Conservation (phyloP, 2,888 invertebrate species). For the Anoplius nigerrimus region DNA sequence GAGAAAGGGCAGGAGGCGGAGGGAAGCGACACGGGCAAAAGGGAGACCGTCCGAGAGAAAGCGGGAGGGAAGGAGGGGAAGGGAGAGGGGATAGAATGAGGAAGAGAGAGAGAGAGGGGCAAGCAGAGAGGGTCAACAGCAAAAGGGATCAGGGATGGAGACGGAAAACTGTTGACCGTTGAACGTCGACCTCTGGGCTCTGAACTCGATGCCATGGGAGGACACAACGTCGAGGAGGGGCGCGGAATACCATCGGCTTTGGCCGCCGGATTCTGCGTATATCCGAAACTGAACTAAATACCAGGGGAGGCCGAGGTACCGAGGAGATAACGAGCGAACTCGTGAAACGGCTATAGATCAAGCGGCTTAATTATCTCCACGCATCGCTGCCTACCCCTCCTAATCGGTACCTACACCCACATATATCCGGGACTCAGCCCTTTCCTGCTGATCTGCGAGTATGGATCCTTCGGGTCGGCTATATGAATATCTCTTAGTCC, state of each 20-base stretch:
- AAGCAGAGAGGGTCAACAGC: conserved; percentile 39
- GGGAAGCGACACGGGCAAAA: conserved; percentile 26
- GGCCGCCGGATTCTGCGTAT: conserved; percentile 62
- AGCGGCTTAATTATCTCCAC: conserved; percentile 74
- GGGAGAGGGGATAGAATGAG: conserved; percentile 34
- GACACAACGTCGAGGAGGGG: conserved; percentile 23
- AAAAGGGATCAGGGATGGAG: conserved; percentile 67
- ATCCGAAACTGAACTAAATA: conserved; percentile 71
- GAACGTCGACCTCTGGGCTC: conserved; percentile 74
- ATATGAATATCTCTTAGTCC: conserved; percentile 1
- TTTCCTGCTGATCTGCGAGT: conserved; percentile 39
- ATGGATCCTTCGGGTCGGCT: conserved; percentile 4
- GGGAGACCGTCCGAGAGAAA: conserved; percentile 19
- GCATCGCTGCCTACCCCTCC: conserved; percentile 68
- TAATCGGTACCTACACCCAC: conserved; percentile 59
- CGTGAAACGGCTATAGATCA: conserved; percentile 75
- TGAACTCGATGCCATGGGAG: conserved; percentile 53
- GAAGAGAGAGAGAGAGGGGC: conserved; percentile 32
- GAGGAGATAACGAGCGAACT: conserved; percentile 75
- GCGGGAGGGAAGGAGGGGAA: conserved; percentile 26
- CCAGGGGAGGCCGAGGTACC: conserved; percentile 63
- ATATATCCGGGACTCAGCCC: conserved; percentile 41
- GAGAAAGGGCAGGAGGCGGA: conserved; percentile 17
- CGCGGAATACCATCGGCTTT: conserved; percentile 52
- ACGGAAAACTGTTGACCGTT: conserved; percentile 72